Evolutionary conservation across 2,888 invertebrate genomes (phyloP).

Genomic region (Agonopterix alstromeriana): DNA sequence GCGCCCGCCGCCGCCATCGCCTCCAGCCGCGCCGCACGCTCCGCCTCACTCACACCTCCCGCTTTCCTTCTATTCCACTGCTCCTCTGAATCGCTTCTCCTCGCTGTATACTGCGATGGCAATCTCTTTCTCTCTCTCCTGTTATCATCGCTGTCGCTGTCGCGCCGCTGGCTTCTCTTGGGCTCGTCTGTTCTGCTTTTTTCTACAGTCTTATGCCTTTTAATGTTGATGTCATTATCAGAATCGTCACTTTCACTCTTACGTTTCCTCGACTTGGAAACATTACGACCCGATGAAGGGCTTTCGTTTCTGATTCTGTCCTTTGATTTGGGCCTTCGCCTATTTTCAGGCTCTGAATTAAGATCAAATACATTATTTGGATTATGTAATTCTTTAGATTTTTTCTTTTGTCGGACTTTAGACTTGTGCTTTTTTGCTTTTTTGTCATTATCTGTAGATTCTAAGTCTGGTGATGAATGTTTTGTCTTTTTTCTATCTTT

Average conservation of each 20-base stretch:
- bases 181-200: conserved; percentile 2
- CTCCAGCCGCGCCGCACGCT: conserved; percentile 76
- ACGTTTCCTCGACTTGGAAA: conserved; percentile 17
- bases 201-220: conserved; percentile 19
- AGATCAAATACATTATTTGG: neutral
- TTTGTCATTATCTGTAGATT: conserved; percentile 13
- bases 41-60: conserved; percentile 46
- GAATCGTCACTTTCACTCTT: conserved; percentile 19
- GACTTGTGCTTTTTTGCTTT: neutral
- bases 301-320: conserved; percentile 10
- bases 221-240: conserved; percentile 19
- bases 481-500: conserved; percentile 20
- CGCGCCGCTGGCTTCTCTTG: neutral
- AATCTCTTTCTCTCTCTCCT: neutral
- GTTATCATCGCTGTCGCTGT: neutral
- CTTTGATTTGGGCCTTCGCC: neutral
- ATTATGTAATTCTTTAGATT: conserved; percentile 5
- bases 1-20: conserved; percentile 92
- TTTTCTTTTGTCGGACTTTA: conserved; percentile 1
- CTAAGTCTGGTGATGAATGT: conserved; percentile 11
- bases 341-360: neutral
- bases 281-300: neutral
- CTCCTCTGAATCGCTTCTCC: conserved; percentile 9
- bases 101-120: conserved; percentile 8
- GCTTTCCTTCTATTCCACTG: conserved; percentile 19